A percentile compares a stretch with the other conserved stretches of the same genome.
Evolutionary conservation across 2,888 invertebrate genomes (phyloP).

Genomic region (Electrophaes corylata): DNA sequence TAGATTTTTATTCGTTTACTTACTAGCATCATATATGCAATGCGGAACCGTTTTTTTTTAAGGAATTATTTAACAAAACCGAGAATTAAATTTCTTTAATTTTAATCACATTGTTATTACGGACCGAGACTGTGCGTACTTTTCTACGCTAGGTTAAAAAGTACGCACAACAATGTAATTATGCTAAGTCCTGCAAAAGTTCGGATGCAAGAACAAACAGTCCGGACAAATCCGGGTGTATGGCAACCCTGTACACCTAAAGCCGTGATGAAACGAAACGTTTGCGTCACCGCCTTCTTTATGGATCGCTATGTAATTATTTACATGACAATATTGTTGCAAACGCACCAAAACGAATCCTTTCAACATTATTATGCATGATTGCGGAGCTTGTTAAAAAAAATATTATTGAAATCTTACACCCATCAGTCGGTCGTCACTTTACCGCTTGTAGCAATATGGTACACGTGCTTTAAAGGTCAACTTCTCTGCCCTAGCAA

Average conservation of each 20-base stretch:
- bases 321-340: conserved; percentile 76
- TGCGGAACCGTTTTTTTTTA: no score
- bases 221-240: not conserved
- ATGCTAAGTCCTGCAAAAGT: no score
- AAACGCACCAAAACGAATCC: conserved; percentile 55
- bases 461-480: no score
- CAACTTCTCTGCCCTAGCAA: no score
- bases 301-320: conserved; percentile 76
- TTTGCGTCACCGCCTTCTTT: conserved; percentile 74
- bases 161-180: not conserved
- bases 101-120: no score
- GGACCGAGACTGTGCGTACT: no score
- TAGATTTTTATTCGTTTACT: no score
- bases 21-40: no score
- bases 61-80: no score
- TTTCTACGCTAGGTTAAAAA: not conserved
- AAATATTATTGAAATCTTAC: no score
- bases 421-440: no score
- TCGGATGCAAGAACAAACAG: not conserved
- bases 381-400: not conserved
- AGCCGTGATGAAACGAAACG: conserved; percentile 80
- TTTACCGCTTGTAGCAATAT: not conserved
- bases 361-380: conserved; percentile 15
- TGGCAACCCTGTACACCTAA: conserved; percentile 52
- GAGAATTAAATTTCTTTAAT: no score